A percentile compares a stretch with the other conserved stretches of the same genome.
Conservation (phyloP, 2,888 invertebrate genomes). For the Idaea biselata region DNA sequence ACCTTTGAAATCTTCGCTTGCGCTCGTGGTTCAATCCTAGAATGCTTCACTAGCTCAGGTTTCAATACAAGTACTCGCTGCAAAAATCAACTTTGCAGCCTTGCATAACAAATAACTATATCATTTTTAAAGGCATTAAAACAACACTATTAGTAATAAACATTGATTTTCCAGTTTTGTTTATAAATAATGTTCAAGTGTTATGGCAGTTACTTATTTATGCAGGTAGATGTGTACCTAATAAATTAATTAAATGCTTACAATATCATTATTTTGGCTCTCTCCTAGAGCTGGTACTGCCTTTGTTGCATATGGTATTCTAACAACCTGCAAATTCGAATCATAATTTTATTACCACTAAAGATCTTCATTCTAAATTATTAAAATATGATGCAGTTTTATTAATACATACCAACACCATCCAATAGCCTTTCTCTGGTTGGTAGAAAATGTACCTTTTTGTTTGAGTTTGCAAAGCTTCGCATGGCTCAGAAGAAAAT, state of each 20-base stretch:
- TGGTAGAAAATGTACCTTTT: conserved; percentile 92
- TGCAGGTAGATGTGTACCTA: neutral
- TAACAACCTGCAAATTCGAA: conserved; percentile 83
- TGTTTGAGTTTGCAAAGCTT: conserved; percentile 93
- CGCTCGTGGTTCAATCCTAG: too few relatives aligned
- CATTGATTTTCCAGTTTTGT: neutral
- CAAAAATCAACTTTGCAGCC: too few relatives aligned
- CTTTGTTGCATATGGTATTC: conserved; percentile 86
- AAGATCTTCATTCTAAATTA: neutral
- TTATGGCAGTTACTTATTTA: too few relatives aligned
- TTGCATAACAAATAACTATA: too few relatives aligned
- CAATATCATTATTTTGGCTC: conserved; percentile 87
- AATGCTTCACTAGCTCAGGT: too few relatives aligned
- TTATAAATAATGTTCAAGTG: too few relatives aligned
- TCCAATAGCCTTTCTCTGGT: conserved; percentile 93
- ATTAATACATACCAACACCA: conserved; percentile 87
- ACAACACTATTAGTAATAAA: neutral
- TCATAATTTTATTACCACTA: neutral
- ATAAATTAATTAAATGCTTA: conserved; percentile 53
- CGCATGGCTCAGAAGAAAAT: conserved; percentile 90
- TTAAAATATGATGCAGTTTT: conserved; percentile 3
- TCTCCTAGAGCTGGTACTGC: conserved; percentile 86
- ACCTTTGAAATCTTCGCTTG: too few relatives aligned
- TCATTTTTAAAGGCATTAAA: too few relatives aligned
- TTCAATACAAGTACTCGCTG: too few relatives aligned